Evolutionary conservation across 1,140 invertebrate species (phyloP).

Genomic region (Contarinia nasturtii): DNA sequence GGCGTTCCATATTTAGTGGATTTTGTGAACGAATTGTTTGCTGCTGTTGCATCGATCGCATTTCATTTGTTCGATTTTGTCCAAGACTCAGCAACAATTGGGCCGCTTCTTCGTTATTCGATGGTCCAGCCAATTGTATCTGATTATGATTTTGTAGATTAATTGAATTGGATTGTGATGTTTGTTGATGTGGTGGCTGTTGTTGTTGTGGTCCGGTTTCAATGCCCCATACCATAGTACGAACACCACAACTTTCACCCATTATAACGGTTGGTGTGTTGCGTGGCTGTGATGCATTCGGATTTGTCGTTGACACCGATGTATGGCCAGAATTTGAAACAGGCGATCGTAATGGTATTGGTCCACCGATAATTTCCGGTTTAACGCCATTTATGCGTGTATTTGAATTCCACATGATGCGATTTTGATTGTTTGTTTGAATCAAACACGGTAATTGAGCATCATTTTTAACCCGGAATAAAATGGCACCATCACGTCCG

Average conservation of each 20-base stretch:
- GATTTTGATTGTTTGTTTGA: conserved; percentile 14
- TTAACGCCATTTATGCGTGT: conserved; percentile 53
- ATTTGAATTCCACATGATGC: conserved; percentile 37
- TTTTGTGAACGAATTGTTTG: conserved; percentile 23
- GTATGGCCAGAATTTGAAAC: conserved; percentile 5
- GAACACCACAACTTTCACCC: conserved; percentile 74
- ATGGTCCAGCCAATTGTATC: conserved; percentile 21
- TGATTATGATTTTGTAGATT: conserved; percentile 9
- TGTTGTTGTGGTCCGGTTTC: conserved; percentile 26
- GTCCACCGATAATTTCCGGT: conserved; percentile 54
- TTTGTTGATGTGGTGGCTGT: conserved; percentile 26
- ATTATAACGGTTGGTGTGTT: conserved; percentile 74
- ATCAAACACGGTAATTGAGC: conserved; percentile 7
- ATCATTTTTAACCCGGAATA: conserved; percentile 23
- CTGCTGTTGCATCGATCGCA: conserved; percentile 14
- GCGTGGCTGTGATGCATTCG: conserved; percentile 34
- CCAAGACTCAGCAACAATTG: conserved; percentile 65
- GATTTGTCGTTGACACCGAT: conserved; percentile 24
- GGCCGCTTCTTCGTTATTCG: conserved; percentile 56
- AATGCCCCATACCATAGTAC: conserved; percentile 71
- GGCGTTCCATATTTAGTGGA: conserved; percentile 69
- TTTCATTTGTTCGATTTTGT: conserved; percentile 30
- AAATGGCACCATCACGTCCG: conserved; percentile 16
- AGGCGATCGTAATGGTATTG: conserved; percentile 35
- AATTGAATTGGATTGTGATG: conserved; percentile 10